phyloP scores from a whole-genome alignment of 2,113 vertebrate genomes.

The Archocentrus centrarchus region DNA sequence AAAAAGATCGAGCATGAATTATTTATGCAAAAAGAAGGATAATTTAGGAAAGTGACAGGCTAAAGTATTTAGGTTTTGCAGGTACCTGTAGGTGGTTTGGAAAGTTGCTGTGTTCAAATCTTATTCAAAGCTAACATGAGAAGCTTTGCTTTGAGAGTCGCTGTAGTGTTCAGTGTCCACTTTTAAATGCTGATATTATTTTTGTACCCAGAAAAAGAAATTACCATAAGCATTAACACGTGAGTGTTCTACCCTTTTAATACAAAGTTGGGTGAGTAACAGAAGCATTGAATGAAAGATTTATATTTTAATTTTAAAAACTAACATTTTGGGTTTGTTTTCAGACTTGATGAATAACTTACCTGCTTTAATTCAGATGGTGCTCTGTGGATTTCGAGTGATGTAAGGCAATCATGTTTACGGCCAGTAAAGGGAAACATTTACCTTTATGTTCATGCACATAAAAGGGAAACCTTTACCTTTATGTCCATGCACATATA shows the following conservation, averaged over 20 bases:
- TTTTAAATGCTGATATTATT: slow-evolving; percentile 29
- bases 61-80: neutral
- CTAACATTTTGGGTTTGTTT: neutral
- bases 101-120: slow-evolving; percentile 14
- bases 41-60: neutral
- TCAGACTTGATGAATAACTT: neutral
- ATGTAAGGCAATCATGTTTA: neutral
- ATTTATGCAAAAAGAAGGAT: slow-evolving; percentile 7
- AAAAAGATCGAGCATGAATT: neutral
- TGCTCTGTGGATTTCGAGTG: slow-evolving; percentile 21
- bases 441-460: slow-evolving; percentile 15
- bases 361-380: slow-evolving; percentile 30
- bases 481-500: slow-evolving; percentile 17
- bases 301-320: slow-evolving; percentile 15
- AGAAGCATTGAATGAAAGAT: neutral
- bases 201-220: slow-evolving; percentile 8
- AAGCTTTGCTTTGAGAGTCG: neutral
- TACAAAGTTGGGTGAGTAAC: neutral
- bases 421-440: neutral
- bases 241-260: neutral
- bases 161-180: neutral
- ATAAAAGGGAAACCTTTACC: neutral
- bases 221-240: neutral
- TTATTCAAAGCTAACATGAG: slow-evolving; percentile 4
- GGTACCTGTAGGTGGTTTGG: neutral